phyloP scores from a whole-genome alignment of 2,113 vertebrate species.

The Melanerpes formicivorus region DNA sequence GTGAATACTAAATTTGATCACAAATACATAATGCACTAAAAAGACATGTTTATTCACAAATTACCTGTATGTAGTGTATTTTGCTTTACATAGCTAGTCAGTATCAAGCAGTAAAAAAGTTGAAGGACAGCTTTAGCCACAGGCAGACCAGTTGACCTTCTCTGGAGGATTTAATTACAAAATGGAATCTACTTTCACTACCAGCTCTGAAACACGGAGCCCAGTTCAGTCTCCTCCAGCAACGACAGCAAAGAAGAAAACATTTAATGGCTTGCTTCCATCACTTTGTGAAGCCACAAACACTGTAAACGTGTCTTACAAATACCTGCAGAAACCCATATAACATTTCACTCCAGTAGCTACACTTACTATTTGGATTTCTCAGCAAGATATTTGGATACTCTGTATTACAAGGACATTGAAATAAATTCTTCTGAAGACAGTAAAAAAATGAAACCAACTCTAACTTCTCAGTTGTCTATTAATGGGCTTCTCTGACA shows the following conservation, averaged over 20 bases:
- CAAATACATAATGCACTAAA: neutral
- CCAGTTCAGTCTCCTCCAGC: slow-evolving; percentile 4
- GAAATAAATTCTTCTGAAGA: neutral
- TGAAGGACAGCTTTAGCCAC: neutral
- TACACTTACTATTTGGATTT: neutral
- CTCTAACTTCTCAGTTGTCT: neutral
- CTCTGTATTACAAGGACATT: neutral
- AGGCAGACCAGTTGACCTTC: neutral
- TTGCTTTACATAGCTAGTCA: neutral
- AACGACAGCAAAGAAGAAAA: neutral
- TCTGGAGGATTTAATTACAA: neutral
- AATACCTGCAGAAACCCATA: neutral
- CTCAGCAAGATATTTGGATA: neutral
- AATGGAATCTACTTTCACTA: neutral
- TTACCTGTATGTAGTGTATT: neutral
- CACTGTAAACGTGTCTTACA: neutral
- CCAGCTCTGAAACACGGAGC: neutral
- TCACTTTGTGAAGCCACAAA: neutral
- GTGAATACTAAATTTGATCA: neutral
- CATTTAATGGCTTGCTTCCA: neutral
- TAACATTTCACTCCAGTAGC: neutral
- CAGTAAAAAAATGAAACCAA: neutral
- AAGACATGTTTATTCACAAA: neutral
- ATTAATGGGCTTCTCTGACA: neutral
- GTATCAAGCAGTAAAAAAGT: neutral